Percentiles rank a stretch among this genome's conserved stretches.
Evolutionary conservation across 2,113 vertebrate genomes (phyloP).

Genomic region (Pachycephala philippinensis): DNA sequence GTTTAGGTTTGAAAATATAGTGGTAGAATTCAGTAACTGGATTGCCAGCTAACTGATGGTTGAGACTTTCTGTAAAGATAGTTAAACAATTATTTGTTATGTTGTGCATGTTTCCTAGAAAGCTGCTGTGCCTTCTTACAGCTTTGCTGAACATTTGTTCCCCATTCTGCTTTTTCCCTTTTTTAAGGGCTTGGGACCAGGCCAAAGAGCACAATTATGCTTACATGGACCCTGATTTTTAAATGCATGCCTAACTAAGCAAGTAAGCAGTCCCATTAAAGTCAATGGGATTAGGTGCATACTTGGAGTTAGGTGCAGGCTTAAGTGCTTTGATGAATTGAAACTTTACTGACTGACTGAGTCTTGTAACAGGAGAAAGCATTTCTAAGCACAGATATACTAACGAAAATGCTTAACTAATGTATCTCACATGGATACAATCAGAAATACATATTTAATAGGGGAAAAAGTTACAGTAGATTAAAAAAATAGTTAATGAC

Average conservation of each 20-base stretch:
- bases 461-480: background rate
- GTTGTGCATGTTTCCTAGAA: background rate
- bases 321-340: conserved; percentile 1
- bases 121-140: background rate
- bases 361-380: background rate
- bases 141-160: background rate
- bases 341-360: background rate
- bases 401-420: background rate
- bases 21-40: background rate
- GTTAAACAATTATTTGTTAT: background rate
- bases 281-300: conserved; percentile 5
- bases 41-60: background rate
- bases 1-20: background rate
- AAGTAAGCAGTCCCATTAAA: conserved; percentile 10
- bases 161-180: background rate
- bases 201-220: conserved; percentile 13
- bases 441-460: background rate
- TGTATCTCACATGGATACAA: background rate
- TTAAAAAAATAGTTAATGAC: background rate
- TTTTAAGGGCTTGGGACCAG: background rate
- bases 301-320: background rate
- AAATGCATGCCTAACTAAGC: conserved; percentile 20
- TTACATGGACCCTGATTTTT: conserved; percentile 5
- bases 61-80: background rate
- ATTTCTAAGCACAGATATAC: background rate